phyloP scores from a whole-genome alignment of 2,797 vertebrate genomes.

The Melanogrammus aeglefinus region DNA sequence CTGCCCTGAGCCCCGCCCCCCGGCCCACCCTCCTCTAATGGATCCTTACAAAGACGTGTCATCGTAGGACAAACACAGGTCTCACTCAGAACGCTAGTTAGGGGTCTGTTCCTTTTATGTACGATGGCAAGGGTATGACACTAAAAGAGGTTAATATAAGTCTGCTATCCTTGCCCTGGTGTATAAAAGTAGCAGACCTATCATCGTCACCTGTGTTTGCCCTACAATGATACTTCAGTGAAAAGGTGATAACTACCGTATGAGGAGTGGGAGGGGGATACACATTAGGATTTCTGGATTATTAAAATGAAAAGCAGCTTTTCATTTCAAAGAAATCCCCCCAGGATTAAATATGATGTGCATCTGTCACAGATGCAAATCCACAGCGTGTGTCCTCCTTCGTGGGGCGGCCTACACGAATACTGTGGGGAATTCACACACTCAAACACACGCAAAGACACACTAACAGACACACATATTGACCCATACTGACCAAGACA shows the following conservation, averaged over 20 bases:
- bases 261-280: conserved; percentile 51
- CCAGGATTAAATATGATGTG: conserved; percentile 72
- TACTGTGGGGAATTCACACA: neutral
- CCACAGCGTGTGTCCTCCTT: conserved; percentile 3
- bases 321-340: conserved; percentile 71
- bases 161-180: neutral
- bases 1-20: too few species aligned
- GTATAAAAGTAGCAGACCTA: neutral
- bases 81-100: neutral
- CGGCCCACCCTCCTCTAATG: too few species aligned
- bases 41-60: neutral
- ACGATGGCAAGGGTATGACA: neutral
- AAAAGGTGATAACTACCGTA: conserved; percentile 14
- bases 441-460: neutral
- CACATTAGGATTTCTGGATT: conserved; percentile 70
- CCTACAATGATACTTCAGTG: too few species aligned
- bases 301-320: conserved; percentile 76
- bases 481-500: neutral
- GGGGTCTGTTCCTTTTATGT: neutral
- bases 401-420: neutral
- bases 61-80: neutral
- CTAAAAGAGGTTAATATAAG: neutral
- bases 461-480: conserved; percentile 12
- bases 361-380: conserved; percentile 63
- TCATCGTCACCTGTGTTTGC: too few species aligned